Percentiles rank a stretch among this genome's conserved stretches.
Conservation (phyloP, 2,113 vertebrate genomes). For the Polypterus senegalus region DNA sequence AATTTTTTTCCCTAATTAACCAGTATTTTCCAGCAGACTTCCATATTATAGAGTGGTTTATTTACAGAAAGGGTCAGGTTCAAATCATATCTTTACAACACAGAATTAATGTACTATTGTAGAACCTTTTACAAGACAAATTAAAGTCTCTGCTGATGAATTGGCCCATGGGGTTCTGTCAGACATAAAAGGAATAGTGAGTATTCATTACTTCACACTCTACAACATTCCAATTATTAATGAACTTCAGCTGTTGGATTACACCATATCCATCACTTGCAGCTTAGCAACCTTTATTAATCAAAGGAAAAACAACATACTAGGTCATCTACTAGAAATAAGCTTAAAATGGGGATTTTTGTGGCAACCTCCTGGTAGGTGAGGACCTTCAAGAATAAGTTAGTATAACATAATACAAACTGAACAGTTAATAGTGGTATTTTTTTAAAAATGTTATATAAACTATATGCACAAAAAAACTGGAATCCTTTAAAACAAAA, state of each 20-base stretch:
- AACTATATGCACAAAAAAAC: no score
- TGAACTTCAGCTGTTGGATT: constrained; percentile 91
- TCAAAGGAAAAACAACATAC: constrained; percentile 52
- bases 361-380: no score
- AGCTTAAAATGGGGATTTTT: constrained; percentile 51
- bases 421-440: no score
- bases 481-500: no score
- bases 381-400: no score
- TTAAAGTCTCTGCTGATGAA: constrained; percentile 98
- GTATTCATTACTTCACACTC: constrained; percentile 99
- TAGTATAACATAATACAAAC: no score
- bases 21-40: constrained; percentile 65
- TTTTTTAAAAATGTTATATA: no score
- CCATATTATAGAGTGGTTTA: constrained; percentile 69
- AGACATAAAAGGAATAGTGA: constrained; percentile 98
- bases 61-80: constrained; percentile 72
- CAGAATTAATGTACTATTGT: constrained; percentile 98
- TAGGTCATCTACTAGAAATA: constrained; percentile 50
- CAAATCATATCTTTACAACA: constrained; percentile 97
- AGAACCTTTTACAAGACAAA: constrained; percentile 99
- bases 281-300: constrained; percentile 66
- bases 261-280: constrained; percentile 81
- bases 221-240: constrained; percentile 99
- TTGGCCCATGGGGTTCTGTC: constrained; percentile 85
- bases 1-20: constrained; percentile 95